These are phyloP conservation scores for Saxidomus purpurata DNA, from an alignment of 1,140 invertebrate genomes.

Conservation along the genomic window DNA sequence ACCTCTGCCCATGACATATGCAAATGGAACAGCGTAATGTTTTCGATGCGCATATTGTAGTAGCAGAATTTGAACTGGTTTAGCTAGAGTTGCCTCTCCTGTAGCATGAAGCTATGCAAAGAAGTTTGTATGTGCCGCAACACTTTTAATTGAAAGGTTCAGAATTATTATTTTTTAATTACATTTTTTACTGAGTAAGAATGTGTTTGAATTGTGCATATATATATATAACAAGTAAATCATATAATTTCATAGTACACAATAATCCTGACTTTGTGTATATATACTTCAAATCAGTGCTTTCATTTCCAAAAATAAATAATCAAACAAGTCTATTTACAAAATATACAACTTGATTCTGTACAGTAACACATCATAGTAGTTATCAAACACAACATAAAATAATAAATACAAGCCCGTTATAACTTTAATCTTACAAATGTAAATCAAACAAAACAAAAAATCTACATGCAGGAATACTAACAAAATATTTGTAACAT, in stretches of 20 bases:
- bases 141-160: too few relatives aligned
- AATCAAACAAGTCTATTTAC: slow-evolving; percentile 5
- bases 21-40: too few relatives aligned
- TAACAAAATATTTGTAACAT: not conserved
- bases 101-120: too few relatives aligned
- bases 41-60: too few relatives aligned
- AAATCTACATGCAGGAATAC: slow-evolving; percentile 11
- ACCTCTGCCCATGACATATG: too few relatives aligned
- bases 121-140: too few relatives aligned
- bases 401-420: slow-evolving; percentile 40
- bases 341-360: slow-evolving; percentile 25
- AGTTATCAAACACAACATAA: slow-evolving; percentile 23
- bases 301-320: slow-evolving; percentile 13
- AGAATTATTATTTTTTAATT: too few relatives aligned
- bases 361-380: slow-evolving; percentile 29
- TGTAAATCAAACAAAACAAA: not conserved
- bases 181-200: too few relatives aligned
- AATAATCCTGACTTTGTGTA: not conserved
- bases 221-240: too few relatives aligned
- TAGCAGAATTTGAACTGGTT: too few relatives aligned
- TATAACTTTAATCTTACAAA: not conserved
- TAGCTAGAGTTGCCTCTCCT: too few relatives aligned
- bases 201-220: not conserved
- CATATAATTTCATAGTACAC: too few relatives aligned
- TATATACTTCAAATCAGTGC: not conserved